Percentiles rank a stretch among this genome's conserved stretches.
Evolutionary conservation across 2,888 invertebrate species (phyloP).

Genomic region (Hofmannophila pseudospretella): DNA sequence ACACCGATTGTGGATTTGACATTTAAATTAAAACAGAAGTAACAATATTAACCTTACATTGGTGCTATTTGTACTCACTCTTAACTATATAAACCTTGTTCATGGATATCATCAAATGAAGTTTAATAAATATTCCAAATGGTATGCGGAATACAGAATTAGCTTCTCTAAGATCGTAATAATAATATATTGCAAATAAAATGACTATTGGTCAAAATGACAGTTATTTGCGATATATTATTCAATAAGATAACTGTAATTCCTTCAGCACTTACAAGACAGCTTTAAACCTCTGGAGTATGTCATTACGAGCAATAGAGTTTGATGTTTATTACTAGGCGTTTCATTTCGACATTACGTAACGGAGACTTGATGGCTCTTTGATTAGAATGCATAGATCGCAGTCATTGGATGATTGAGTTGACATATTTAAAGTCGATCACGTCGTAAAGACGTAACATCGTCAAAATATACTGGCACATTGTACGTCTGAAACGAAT

Average conservation of each 20-base stretch:
- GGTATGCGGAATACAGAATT: too few species aligned
- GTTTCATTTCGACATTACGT: slow-evolving; percentile 35
- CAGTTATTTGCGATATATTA: too few species aligned
- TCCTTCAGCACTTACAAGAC: too few species aligned
- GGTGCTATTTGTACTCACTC: background rate
- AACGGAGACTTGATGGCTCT: slow-evolving; percentile 26
- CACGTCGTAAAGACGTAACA: background rate
- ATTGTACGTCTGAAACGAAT: background rate
- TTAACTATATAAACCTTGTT: too few species aligned
- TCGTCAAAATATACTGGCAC: background rate
- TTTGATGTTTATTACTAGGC: slow-evolving; percentile 32
- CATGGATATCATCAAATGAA: too few species aligned
- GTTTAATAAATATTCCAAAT: too few species aligned
- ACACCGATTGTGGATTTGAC: slow-evolving; percentile 22
- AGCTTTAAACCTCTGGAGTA: background rate
- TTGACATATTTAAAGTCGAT: slow-evolving; percentile 17
- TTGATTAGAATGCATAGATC: slow-evolving; percentile 13
- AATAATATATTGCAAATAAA: too few species aligned
- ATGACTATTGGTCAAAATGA: too few species aligned
- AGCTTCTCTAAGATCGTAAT: too few species aligned
- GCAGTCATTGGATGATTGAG: slow-evolving; percentile 20
- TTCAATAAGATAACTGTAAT: too few species aligned
- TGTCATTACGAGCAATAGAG: slow-evolving; percentile 30
- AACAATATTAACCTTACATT: slow-evolving; percentile 4
- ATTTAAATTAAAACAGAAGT: slow-evolving; percentile 6